Conservation (phyloP, 2,888 invertebrate species). For the Polyommatus icarus region DNA sequence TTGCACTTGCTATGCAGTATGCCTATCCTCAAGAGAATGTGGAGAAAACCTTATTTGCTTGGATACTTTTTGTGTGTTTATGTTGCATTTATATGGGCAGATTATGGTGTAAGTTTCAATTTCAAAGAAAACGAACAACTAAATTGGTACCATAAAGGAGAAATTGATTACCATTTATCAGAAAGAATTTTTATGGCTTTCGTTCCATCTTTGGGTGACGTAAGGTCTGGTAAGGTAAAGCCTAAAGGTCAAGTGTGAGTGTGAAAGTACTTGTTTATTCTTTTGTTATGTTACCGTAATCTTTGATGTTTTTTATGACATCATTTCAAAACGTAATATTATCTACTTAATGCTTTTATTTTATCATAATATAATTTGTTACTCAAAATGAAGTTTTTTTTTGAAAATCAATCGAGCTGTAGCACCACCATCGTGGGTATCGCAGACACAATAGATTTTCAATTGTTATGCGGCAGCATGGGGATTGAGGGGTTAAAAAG, state of each 20-base stretch:
- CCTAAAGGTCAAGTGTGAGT: neutral
- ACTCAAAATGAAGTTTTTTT: no score
- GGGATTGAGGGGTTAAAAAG: no score
- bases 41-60: constrained; percentile 4
- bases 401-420: no score
- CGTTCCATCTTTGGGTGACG: constrained; percentile 10
- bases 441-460: no score
- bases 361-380: no score
- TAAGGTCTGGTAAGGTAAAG: neutral
- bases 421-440: no score
- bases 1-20: neutral
- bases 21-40: neutral
- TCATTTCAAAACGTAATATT: neutral
- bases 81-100: constrained; percentile 12
- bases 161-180: constrained; percentile 7
- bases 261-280: neutral
- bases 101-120: constrained; percentile 25
- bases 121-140: neutral
- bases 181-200: constrained; percentile 27
- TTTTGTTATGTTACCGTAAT: neutral
- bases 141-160: neutral
- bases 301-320: neutral
- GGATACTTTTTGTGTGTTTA: neutral
- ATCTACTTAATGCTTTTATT: neutral
- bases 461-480: no score